Evolutionary conservation across 2,797 vertebrate genomes (phyloP).

Genomic region (Bryconaethiops microstoma): DNA sequence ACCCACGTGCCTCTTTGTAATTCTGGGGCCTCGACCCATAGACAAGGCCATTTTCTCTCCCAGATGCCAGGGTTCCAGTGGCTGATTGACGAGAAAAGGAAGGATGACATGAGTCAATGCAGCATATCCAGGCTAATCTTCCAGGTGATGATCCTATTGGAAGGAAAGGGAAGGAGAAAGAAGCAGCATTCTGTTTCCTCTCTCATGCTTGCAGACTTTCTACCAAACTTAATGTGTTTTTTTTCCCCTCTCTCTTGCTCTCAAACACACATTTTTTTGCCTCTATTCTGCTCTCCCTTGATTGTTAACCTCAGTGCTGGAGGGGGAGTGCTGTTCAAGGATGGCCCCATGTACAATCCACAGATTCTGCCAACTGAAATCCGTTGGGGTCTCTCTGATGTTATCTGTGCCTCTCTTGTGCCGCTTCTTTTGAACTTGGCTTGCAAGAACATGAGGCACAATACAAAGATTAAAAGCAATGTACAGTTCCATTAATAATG

Average conservation of each 20-base stretch:
- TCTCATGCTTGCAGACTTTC: slow-evolving; percentile 61
- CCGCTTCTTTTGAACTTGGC: slow-evolving; percentile 42
- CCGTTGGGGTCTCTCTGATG: slow-evolving; percentile 54
- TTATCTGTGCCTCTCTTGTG: slow-evolving; percentile 55
- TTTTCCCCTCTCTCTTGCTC: slow-evolving; percentile 24
- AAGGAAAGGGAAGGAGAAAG: slow-evolving; percentile 52
- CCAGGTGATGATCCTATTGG: slow-evolving; percentile 66
- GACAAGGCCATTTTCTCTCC: slow-evolving; percentile 30
- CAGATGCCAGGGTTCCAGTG: slow-evolving; percentile 49
- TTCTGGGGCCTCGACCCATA: slow-evolving; percentile 31
- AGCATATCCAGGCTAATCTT: slow-evolving; percentile 64
- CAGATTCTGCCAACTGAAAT: slow-evolving; percentile 64
- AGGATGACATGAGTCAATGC: slow-evolving; percentile 60
- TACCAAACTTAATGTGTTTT: slow-evolving; percentile 55
- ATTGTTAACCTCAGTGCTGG: slow-evolving; percentile 47
- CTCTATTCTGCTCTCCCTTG: slow-evolving; percentile 30
- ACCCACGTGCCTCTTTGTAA: slow-evolving; percentile 38
- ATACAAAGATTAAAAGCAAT: slow-evolving; percentile 18
- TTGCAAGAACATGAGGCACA: slow-evolving; percentile 11
- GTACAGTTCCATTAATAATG: slow-evolving; percentile 36
- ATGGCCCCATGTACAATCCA: slow-evolving; percentile 56
- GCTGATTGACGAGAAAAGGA: slow-evolving; percentile 60
- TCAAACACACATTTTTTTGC: not conserved
- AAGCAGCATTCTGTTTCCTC: slow-evolving; percentile 58
- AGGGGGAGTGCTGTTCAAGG: slow-evolving; percentile 57